phyloP scores from a whole-genome alignment of 1,140 invertebrate species.

The Sesamia nonagrioides region DNA sequence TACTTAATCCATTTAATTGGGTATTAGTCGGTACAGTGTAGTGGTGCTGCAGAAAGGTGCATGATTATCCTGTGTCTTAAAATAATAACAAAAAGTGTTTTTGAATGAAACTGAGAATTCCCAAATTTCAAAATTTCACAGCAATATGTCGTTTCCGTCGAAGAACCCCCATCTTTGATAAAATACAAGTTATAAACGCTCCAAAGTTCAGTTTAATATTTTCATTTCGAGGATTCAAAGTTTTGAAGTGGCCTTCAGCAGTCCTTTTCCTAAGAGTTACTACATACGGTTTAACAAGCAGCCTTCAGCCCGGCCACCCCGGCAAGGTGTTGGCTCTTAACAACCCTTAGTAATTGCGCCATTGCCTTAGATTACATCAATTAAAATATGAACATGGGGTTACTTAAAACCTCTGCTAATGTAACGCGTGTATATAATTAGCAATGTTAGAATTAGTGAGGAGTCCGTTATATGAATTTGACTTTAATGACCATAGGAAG shows the following conservation, averaged over 20 bases:
- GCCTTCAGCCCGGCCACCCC: neutral
- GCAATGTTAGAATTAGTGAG: constrained; percentile 23
- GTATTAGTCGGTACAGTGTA: neutral
- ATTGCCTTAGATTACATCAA: constrained; percentile 44
- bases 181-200: neutral
- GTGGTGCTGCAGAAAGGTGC: neutral
- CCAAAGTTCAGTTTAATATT: constrained; percentile 10
- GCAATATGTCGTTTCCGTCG: neutral
- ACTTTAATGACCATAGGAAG: constrained; percentile 4
- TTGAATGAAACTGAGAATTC: neutral
- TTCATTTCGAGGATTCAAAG: neutral
- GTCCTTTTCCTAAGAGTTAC: constrained; percentile 21
- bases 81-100: neutral
- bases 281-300: constrained; percentile 31
- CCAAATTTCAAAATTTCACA: neutral
- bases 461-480: constrained; percentile 1
- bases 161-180: neutral
- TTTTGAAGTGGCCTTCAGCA: neutral
- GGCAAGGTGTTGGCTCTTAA: constrained; percentile 9
- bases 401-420: constrained; percentile 43
- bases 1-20: constrained; percentile 15
- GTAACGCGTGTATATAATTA: constrained; percentile 24
- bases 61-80: neutral
- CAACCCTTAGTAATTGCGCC: constrained; percentile 33
- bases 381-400: constrained; percentile 44